Evolutionary conservation across 2,888 invertebrate genomes (phyloP).

Genomic region (Opisthograptis luteolata): DNA sequence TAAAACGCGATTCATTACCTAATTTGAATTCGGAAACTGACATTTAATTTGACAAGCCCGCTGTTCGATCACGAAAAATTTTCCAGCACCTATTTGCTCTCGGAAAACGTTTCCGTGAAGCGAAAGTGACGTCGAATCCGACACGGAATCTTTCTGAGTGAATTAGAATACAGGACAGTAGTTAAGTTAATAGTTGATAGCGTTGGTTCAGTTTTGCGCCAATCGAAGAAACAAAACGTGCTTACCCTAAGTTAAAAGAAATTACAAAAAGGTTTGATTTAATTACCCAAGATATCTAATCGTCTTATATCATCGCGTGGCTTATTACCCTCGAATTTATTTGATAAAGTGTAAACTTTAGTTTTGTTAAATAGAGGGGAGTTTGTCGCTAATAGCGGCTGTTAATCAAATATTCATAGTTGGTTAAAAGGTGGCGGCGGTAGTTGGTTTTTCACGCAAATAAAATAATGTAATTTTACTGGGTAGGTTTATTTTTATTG

Average conservation of each 20-base stretch:
- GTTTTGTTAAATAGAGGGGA: slow-evolving; percentile 39
- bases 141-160: no score
- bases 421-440: slow-evolving; percentile 34
- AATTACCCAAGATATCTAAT: slow-evolving; percentile 65
- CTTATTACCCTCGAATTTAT: slow-evolving; percentile 65
- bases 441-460: slow-evolving; percentile 30
- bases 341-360: slow-evolving; percentile 58
- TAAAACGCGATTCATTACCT: no score
- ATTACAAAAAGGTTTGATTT: slow-evolving; percentile 46
- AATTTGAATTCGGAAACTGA: no score
- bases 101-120: no score
- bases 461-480: slow-evolving; percentile 10
- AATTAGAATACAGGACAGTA: no score
- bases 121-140: no score
- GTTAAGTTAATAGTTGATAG: no score
- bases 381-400: slow-evolving; percentile 43
- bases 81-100: no score
- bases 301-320: slow-evolving; percentile 68
- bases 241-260: slow-evolving; percentile 8
- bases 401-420: slow-evolving; percentile 56
- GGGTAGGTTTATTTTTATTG: not conserved
- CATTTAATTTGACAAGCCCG: no score
- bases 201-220: not conserved
- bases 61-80: no score
- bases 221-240: slow-evolving; percentile 7